Percentiles rank a stretch among this genome's conserved stretches.
Evolutionary conservation across 2,797 vertebrate genomes (phyloP).

Genomic region (Streptopelia turtur): DNA sequence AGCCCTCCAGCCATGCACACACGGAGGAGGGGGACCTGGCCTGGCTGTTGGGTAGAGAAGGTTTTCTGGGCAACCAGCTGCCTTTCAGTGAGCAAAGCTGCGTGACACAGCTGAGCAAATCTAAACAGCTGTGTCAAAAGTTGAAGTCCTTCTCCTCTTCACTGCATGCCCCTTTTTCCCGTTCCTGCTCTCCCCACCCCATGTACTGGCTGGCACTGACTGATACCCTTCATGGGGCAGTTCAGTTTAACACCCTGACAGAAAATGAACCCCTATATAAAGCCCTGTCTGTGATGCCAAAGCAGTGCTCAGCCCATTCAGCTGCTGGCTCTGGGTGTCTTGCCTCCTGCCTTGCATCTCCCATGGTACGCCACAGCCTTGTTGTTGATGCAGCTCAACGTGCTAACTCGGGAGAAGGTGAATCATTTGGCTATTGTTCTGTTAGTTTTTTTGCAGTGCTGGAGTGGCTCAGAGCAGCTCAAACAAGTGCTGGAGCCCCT

Average conservation of each 20-base stretch:
- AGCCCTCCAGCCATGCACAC: rapidly evolving
- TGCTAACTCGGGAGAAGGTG: background rate
- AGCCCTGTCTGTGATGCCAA: background rate
- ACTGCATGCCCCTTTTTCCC: background rate
- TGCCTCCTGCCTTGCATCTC: background rate
- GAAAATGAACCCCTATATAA: background rate
- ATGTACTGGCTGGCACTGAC: background rate
- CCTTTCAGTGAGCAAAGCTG: background rate
- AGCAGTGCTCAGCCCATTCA: background rate
- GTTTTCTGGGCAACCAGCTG: background rate
- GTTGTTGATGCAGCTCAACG: background rate
- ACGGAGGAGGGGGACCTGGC: rapidly evolving
- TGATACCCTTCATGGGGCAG: background rate
- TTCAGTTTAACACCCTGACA: background rate
- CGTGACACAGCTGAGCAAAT: background rate
- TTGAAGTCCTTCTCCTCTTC: background rate
- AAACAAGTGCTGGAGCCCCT: background rate
- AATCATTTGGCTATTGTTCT: background rate
- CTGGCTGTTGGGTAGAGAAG: background rate
- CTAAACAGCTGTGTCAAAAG: background rate
- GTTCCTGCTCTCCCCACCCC: background rate
- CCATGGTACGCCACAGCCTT: background rate
- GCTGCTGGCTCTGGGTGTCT: background rate
- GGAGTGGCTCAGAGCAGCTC: background rate
- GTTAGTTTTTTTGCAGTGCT: background rate